Evolutionary conservation across 2,797 vertebrate genomes (phyloP).

Genomic region (Petrocephalus sullivani): DNA sequence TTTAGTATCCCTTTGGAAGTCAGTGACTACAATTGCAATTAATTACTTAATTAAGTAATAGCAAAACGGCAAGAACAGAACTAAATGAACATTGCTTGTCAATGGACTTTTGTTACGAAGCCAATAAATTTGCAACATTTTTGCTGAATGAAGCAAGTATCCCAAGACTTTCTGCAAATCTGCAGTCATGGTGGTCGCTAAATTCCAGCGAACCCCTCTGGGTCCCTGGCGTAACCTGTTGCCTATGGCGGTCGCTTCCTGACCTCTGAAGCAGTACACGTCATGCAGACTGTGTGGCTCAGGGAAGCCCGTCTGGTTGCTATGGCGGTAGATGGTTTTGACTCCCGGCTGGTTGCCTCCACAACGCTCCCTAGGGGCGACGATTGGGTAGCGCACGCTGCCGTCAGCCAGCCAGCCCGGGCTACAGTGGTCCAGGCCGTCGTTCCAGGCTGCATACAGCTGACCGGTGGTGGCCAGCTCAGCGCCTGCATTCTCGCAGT

Average conservation of each 20-base stretch:
- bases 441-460: slow-evolving; percentile 82
- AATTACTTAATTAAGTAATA: too few relatives aligned
- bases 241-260: slow-evolving; percentile 20
- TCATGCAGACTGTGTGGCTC: slow-evolving; percentile 77
- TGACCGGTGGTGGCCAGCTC: slow-evolving; percentile 79
- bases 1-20: too few relatives aligned
- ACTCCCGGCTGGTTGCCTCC: slow-evolving; percentile 76
- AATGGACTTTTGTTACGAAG: too few relatives aligned
- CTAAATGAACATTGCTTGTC: too few relatives aligned
- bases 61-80: too few relatives aligned
- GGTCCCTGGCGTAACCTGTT: neutral
- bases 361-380: slow-evolving; percentile 69
- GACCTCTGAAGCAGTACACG: slow-evolving; percentile 88
- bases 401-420: slow-evolving; percentile 86
- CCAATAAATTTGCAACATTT: too few relatives aligned
- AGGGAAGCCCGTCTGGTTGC: slow-evolving; percentile 84
- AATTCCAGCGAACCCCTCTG: neutral
- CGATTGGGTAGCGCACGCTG: slow-evolving; percentile 85
- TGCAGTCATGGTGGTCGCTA: neutral
- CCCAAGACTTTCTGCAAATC: neutral
- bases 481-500: slow-evolving; percentile 76
- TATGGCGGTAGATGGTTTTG: slow-evolving; percentile 73
- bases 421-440: slow-evolving; percentile 81
- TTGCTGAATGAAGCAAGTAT: too few relatives aligned
- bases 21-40: too few relatives aligned